Conservation (phyloP, 2,797 vertebrate species). For the Australoheros facetus region DNA sequence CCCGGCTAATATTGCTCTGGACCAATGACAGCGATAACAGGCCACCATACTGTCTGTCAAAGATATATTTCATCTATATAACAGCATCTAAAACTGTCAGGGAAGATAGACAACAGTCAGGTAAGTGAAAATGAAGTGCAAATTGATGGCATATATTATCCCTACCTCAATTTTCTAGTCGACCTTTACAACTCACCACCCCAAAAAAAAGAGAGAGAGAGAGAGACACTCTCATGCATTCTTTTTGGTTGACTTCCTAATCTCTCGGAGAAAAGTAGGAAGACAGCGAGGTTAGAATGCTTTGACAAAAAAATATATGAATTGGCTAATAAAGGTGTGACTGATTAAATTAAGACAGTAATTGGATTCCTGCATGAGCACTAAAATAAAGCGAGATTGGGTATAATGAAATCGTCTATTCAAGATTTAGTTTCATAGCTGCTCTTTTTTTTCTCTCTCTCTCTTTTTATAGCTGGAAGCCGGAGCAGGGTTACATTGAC, state of each 20-base stretch:
- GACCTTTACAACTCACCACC: constrained; percentile 6
- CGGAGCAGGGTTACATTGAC: constrained; percentile 25
- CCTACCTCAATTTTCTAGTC: constrained; percentile 52
- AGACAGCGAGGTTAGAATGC: constrained; percentile 23
- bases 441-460: constrained; percentile 8
- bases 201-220: constrained; percentile 8
- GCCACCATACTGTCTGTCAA: constrained; percentile 28
- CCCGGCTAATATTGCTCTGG: not conserved
- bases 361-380: constrained; percentile 58
- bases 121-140: constrained; percentile 49
- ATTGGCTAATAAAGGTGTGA: constrained; percentile 61
- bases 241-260: constrained; percentile 6
- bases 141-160: constrained; percentile 60
- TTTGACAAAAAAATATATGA: constrained; percentile 44
- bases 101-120: constrained; percentile 34
- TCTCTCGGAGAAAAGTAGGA: constrained; percentile 18
- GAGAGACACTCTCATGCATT: constrained; percentile 19
- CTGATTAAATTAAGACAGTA: constrained; percentile 68
- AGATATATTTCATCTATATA: constrained; percentile 42
- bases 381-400: constrained; percentile 55
- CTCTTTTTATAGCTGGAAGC: constrained; percentile 12
- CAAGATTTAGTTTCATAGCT: constrained; percentile 47
- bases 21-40: not conserved
- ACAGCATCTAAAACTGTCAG: constrained; percentile 32
- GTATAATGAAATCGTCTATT: constrained; percentile 61